Percentiles rank a stretch among this genome's conserved stretches.
Evolutionary conservation across 2,113 vertebrate genomes (phyloP).

Genomic region (Siphamia tubifer): DNA sequence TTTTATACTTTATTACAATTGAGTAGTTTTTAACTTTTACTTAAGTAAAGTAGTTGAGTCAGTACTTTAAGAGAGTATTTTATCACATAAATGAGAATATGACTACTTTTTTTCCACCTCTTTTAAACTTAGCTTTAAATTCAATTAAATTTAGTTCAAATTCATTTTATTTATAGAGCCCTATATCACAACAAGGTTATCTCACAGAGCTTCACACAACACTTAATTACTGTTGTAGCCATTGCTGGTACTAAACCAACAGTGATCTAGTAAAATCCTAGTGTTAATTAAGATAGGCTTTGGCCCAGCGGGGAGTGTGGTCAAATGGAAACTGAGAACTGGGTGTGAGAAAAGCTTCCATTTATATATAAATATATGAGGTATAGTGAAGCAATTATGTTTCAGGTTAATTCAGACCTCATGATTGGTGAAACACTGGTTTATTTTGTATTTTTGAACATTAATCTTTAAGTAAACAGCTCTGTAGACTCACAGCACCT

Average conservation of each 20-base stretch:
- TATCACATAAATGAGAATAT: too few relatives aligned
- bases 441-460: neutral
- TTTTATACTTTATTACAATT: too few relatives aligned
- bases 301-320: conserved; percentile 44
- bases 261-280: conserved; percentile 54
- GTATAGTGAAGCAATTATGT: neutral
- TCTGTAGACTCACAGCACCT: conserved; percentile 7
- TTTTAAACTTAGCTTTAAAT: neutral
- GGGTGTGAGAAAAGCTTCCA: neutral
- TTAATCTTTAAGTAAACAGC: conserved; percentile 31
- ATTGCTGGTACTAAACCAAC: conserved; percentile 44
- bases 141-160: too few relatives aligned
- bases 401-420: neutral
- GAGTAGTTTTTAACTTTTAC: too few relatives aligned
- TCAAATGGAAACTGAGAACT: conserved; percentile 25
- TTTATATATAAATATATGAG: conserved; percentile 5
- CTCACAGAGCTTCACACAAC: too few relatives aligned
- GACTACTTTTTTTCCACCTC: too few relatives aligned
- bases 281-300: conserved; percentile 61
- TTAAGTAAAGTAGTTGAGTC: too few relatives aligned
- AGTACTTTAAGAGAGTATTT: too few relatives aligned
- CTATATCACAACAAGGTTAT: too few relatives aligned
- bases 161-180: too few relatives aligned
- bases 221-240: conserved; percentile 43
- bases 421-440: neutral